phyloP scores from a whole-genome alignment of 2,797 vertebrate species.

The Chelonia mydas region DNA sequence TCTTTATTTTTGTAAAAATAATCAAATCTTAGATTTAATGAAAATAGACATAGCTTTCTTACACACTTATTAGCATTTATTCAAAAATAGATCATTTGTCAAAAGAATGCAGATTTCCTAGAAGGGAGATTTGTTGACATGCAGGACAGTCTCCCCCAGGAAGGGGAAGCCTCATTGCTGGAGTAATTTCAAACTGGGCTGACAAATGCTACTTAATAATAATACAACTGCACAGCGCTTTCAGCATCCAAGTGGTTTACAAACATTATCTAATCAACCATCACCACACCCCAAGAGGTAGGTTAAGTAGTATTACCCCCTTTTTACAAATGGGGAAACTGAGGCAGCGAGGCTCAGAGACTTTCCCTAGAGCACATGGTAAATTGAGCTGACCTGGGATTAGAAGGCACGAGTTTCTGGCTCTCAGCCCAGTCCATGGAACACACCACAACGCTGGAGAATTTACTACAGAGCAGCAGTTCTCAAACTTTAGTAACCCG shows the following conservation, averaged over 20 bases:
- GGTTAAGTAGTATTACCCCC: neutral
- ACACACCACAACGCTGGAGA: neutral
- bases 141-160: rapidly evolving
- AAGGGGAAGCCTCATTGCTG: rapidly evolving
- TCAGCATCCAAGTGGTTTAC: rapidly evolving
- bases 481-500: too few species aligned
- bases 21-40: neutral
- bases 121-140: rapidly evolving
- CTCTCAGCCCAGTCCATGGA: rapidly evolving
- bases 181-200: rapidly evolving
- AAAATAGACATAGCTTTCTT: neutral
- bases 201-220: neutral
- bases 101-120: rapidly evolving
- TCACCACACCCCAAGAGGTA: neutral
- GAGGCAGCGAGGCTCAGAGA: neutral
- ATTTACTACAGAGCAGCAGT: neutral
- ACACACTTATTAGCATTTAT: neutral
- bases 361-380: neutral
- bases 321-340: neutral
- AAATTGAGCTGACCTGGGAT: rapidly evolving
- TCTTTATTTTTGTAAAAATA: neutral
- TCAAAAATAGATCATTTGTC: neutral
- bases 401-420: rapidly evolving
- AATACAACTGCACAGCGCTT: rapidly evolving
- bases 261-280: neutral